Evolutionary conservation across 2,113 vertebrate genomes (phyloP), one percentile per base, ranked within the genome.

Genomic region (Microcebus jonahi): DNA sequence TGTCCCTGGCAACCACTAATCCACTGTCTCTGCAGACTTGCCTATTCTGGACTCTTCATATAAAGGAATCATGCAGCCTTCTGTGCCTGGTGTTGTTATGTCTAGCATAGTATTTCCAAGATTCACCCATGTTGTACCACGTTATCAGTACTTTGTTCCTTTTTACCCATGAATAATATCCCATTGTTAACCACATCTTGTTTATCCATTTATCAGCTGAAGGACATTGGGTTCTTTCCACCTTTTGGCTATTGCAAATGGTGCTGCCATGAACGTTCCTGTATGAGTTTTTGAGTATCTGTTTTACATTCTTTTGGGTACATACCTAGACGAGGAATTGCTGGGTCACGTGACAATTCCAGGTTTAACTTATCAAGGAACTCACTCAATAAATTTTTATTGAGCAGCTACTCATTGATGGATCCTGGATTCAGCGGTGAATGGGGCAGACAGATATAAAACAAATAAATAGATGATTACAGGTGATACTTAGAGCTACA

Each of bases 41-140:
- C 34, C 11, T 12, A 0, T 12, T n/a, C 59, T 53, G 82, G 50
- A 25, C 7, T 0, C 5, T 34, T 70, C 1, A 0, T 29, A 12
- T 0, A 1, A 27, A 17, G 8, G 42, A 71, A 27, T 27, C 73
- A 23, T 11, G 34, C 3, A 27, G 18, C 27, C 57, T 59, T 42
- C 8, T 7, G 29, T 3, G 1, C 71, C 55, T 20, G 36, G 63
- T 79, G 70, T 45, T 48, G 21, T 50, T 18, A 14, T 63, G 20
- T 23, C 2, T 8, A 31, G n/a, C 7, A 3, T 18, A 6, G 8
- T 15, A 10, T 39, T 31, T 71, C 31, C 61, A 39, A 39, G 39
- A 63, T 50, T 70, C 77, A 39, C 10, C 57, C 15, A 18, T 23
- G n/a, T 6, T 13, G 15, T 11, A 13, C 70, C 9, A 5, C 31